These are phyloP conservation scores for Rhinoraja longicauda DNA, from an alignment of 2,797 vertebrate species.

Conservation along the genomic window DNA sequence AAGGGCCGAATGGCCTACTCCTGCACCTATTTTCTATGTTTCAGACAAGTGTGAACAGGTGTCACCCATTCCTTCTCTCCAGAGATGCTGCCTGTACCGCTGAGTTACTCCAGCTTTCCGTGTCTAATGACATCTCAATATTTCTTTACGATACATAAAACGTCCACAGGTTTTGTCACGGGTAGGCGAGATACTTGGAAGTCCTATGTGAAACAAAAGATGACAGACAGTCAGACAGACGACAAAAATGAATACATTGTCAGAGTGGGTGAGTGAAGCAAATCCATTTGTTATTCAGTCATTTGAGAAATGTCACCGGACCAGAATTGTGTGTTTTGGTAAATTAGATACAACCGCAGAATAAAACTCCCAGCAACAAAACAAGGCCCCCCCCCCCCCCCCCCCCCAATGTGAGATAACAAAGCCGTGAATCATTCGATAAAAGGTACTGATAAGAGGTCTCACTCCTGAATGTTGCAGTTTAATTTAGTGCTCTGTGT, in stretches of 20 bases:
- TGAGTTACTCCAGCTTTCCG: too few relatives aligned
- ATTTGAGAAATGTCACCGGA: constrained; percentile 7
- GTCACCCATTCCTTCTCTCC: too few relatives aligned
- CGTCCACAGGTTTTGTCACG: not conserved
- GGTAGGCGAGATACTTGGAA: not conserved
- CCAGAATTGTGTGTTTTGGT: not conserved
- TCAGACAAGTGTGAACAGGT: too few relatives aligned
- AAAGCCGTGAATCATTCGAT: not conserved
- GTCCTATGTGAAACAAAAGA: too few relatives aligned
- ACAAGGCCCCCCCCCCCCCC: too few relatives aligned
- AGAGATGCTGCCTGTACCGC: too few relatives aligned
- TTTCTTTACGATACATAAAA: not conserved
- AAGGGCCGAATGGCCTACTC: too few relatives aligned
- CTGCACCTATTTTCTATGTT: too few relatives aligned
- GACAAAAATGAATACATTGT: not conserved
- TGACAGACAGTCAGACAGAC: not conserved
- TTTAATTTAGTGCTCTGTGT: too few relatives aligned
- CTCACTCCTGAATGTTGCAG: not conserved
- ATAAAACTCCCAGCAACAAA: not conserved
- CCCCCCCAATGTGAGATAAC: not conserved
- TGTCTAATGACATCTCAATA: not conserved
- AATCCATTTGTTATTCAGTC: not conserved
- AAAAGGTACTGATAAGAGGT: not conserved
- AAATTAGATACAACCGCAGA: not conserved
- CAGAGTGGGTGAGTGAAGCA: not conserved